Percentiles rank a stretch among this genome's conserved stretches.
Evolutionary conservation across 2,888 invertebrate species (phyloP).

Genomic region (Campoplex capitator): DNA sequence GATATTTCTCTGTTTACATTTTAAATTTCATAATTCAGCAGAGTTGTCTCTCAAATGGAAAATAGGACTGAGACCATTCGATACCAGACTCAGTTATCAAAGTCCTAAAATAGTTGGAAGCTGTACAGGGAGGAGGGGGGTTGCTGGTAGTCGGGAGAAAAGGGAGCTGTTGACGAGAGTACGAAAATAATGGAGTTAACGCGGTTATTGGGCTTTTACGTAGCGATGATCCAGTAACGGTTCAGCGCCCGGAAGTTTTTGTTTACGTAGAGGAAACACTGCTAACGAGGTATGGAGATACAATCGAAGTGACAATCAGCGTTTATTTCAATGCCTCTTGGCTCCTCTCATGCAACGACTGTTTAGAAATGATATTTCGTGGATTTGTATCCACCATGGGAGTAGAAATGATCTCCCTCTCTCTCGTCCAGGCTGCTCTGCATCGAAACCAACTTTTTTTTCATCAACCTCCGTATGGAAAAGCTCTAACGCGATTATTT

Average conservation of each 20-base stretch:
- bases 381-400: not conserved
- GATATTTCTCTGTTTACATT: no score
- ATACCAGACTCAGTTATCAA: not conserved
- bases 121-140: not conserved
- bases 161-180: not conserved
- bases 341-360: not conserved
- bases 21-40: no score
- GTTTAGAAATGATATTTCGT: not conserved
- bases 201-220: constrained; percentile 11
- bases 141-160: not conserved
- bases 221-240: constrained; percentile 17
- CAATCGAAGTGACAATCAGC: constrained; percentile 7
- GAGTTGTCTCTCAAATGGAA: not conserved
- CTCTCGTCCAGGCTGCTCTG: not conserved
- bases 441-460: constrained; percentile 1
- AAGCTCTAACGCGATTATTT: constrained; percentile 33
- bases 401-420: not conserved
- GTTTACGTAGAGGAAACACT: constrained; percentile 6
- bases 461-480: not conserved
- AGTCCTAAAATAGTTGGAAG: not conserved
- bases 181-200: constrained; percentile 4
- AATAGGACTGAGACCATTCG: not conserved
- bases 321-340: constrained; percentile 13
- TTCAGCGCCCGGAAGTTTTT: constrained; percentile 22
- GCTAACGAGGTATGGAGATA: constrained; percentile 26